Base-by-base conservation (phyloP, 64 coral and sea anemone genomes). In the Hydrozoanthus tunicans region DNA sequence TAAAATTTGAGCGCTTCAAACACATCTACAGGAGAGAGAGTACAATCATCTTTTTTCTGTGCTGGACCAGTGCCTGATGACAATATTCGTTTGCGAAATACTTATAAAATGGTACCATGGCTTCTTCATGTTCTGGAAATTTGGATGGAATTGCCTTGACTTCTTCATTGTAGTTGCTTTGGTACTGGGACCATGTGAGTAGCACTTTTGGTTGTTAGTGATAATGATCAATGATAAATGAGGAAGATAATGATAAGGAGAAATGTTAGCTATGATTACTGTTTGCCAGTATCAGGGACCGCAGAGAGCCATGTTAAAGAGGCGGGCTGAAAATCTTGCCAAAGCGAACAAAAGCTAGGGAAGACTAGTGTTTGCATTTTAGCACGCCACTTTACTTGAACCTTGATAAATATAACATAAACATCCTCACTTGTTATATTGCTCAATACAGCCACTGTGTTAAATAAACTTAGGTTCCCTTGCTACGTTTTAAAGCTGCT, bases 41-140 rank as follows among this genome's bases (percentile, higher is more conserved):
- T 98, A 98, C 59, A 98, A 93, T 15, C 94, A 98, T n/a, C 63
- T 98, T 71, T 98, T 98, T 78, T 90, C 91, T 58, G 96, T 98
- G 64, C 80, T 99, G 51, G 97, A 99, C 59, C 97, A 99, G 57
- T 99, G 97, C 77, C 73, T 99, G 20, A 99, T 99, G 97, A 96
- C 97, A 9, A 93, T 99, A 76, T 99, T 99, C 88, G 97, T 99
- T 12, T 99, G 97, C 72, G 97, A 99, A 74, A 99, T 99, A 32
- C 90, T 99, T 52, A 73, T 99, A 25, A 99, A 99, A 64, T 99
- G 97, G 97, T 99, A 99, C n/a, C 97, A 99, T 73, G 94, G 97
- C 55, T 99, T 99, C 57, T 96, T 99, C 43, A 99, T 99, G 97
- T 99, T 99, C 85, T 99, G 97, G 97, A 99, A 99, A 54, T 94